A percentile compares a stretch with the other conserved stretches of the same genome.
These are phyloP conservation scores for Octomys mimax DNA, from an alignment of 2,797 vertebrate species.

Conservation along the genomic window DNA sequence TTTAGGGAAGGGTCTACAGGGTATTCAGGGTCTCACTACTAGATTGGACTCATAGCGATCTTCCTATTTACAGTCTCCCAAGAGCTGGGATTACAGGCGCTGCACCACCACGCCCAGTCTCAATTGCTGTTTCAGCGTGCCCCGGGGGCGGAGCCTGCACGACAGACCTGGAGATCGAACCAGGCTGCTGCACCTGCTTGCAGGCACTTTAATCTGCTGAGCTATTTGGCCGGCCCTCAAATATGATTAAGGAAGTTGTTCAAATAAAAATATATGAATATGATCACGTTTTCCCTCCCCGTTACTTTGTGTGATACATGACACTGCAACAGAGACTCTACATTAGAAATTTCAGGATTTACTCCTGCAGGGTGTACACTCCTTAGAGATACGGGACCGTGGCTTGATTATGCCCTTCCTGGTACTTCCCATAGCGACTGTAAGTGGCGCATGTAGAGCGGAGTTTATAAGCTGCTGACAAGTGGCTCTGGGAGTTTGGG, in stretches of 20 bases:
- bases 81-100: no score
- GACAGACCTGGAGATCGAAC: no score
- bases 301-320: neutral
- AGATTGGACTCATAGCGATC: no score
- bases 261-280: slow-evolving; percentile 11
- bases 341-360: neutral
- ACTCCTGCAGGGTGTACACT: neutral
- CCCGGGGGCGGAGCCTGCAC: no score
- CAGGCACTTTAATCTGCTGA: no score
- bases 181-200: no score
- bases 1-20: neutral
- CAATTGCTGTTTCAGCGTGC: no score
- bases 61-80: no score
- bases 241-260: neutral
- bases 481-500: neutral
- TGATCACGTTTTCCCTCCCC: neutral
- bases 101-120: no score
- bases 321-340: neutral
- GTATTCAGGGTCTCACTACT: no score
- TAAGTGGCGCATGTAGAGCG: neutral
- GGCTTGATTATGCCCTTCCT: neutral
- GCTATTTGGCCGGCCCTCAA: neutral
- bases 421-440: neutral
- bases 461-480: neutral
- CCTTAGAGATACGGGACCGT: neutral